Evolutionary conservation across 2,888 invertebrate species (phyloP).

Genomic region (Pristionchus fissidentatus): DNA sequence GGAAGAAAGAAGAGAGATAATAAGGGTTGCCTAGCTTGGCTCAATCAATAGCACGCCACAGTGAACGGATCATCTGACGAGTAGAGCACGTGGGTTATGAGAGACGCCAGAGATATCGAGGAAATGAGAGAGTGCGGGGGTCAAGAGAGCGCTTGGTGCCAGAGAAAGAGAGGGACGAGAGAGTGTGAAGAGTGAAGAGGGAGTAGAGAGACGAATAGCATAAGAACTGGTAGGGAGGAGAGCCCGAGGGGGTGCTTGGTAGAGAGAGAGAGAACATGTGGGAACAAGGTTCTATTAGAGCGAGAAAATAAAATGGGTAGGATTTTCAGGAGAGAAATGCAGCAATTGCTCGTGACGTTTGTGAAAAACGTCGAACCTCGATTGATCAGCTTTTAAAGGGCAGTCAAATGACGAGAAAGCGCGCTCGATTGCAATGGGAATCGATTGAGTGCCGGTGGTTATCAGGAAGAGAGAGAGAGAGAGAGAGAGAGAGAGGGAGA

Average conservation of each 20-base stretch:
- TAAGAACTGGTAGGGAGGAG: conserved; percentile 17
- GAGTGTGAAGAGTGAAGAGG: conserved; percentile 1
- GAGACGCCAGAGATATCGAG: not conserved
- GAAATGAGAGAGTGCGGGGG: not conserved
- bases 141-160: not conserved
- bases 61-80: conserved; percentile 6
- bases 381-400: not conserved
- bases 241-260: not conserved
- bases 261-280: not conserved
- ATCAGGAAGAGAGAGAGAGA: conserved; percentile 2
- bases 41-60: conserved; percentile 20
- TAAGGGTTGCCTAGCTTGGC: not conserved
- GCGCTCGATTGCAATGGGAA: not conserved
- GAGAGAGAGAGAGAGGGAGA: not conserved
- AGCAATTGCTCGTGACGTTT: too few relatives aligned
- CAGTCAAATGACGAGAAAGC: not conserved
- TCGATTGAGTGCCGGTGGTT: conserved; percentile 1
- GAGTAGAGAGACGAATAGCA: not conserved
- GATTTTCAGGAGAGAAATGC: not conserved
- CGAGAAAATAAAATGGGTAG: not conserved
- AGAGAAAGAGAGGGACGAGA: not conserved
- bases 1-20: not conserved
- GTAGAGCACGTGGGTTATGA: not conserved
- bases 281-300: not conserved
- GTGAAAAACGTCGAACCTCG: not conserved